Evolutionary conservation across 1,140 invertebrate genomes (phyloP).

Genomic region (Capitella teleta): DNA sequence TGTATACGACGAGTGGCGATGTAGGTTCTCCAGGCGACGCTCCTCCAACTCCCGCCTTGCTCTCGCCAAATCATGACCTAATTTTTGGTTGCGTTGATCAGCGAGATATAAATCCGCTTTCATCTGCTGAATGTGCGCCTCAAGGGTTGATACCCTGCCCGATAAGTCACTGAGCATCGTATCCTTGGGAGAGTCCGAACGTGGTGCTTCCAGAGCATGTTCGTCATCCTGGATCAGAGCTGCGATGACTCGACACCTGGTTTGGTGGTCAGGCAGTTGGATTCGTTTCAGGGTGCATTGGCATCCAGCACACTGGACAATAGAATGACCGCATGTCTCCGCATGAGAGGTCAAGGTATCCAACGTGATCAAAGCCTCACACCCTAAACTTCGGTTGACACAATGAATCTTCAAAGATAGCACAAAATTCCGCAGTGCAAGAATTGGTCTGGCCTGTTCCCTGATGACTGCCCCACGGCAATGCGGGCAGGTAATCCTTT

Average conservation of each 20-base stretch:
- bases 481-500: slow-evolving; percentile 27
- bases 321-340: slow-evolving; percentile 20
- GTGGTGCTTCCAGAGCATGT: slow-evolving; percentile 6
- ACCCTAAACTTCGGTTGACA: slow-evolving; percentile 17
- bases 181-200: not conserved
- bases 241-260: slow-evolving; percentile 21
- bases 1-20: slow-evolving; percentile 19
- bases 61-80: slow-evolving; percentile 22
- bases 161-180: not conserved
- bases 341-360: slow-evolving; percentile 22
- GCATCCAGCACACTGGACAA: slow-evolving; percentile 29
- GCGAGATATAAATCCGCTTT: slow-evolving; percentile 21
- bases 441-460: slow-evolving; percentile 21
- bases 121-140: slow-evolving; percentile 22
- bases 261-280: slow-evolving; percentile 27
- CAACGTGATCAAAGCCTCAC: slow-evolving; percentile 22
- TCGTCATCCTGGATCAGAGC: slow-evolving; percentile 9
- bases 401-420: no score
- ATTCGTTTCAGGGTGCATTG: slow-evolving; percentile 17
- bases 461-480: slow-evolving; percentile 21
- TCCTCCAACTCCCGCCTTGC: slow-evolving; percentile 21
- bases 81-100: slow-evolving; percentile 21
- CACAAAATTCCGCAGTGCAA: slow-evolving; percentile 29
- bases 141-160: slow-evolving; percentile 16
- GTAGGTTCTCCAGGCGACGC: slow-evolving; percentile 20